Base-by-base conservation (phyloP, 2,888 invertebrate genomes). In the Drosophila stalkeri region DNA sequence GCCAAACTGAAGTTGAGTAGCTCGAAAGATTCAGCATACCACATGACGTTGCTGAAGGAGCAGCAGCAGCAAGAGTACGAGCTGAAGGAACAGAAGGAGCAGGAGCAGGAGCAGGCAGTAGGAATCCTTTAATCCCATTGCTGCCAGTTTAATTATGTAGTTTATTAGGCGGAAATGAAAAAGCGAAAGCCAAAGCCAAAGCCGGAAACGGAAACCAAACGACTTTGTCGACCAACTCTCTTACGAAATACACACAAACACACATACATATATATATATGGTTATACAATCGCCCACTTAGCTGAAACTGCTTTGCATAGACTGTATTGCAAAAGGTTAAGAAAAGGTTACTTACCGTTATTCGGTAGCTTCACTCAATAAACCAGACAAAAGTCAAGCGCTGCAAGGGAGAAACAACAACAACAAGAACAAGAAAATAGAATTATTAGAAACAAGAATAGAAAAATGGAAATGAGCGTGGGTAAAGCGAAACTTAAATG, bases 161-260 rank as follows among this genome's bases (percentile, higher is more conserved):
- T 91, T 91, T 91, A 91, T 91, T 91, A 91, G 87, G 91, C 91
- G 91, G 91, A 91, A 92, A 91, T 91, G 89, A 88, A 89, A 87
- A 83, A 84, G 89, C 90, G 89, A 90, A 90, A 89, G 87, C 84
- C 85, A 83, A 90, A 89, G 87, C 81, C 85, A 83, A 75, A 80
- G 73, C 77, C 89, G 82, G 82, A 87, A 90, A 77, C 89, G 89
- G 81, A 87, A 87, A 78, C 74, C 80, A 61, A 56, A 67, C 67
- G 60, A 65, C 61, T 54, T 47, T 43, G 75, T 41, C 59, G 60
- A 37, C 43, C 47, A 60, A 60, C 64, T 57, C 59, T 14, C 31
- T 20, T 20, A 44, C 57, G 43, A 55, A 57, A 35, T 44, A 41
- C 12, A 46, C 4, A 47, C 12, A 56, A 35, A 54, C 11, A 65